Base-by-base conservation (phyloP, 2,888 invertebrate species). In the Catotricha subobsoleta region DNA sequence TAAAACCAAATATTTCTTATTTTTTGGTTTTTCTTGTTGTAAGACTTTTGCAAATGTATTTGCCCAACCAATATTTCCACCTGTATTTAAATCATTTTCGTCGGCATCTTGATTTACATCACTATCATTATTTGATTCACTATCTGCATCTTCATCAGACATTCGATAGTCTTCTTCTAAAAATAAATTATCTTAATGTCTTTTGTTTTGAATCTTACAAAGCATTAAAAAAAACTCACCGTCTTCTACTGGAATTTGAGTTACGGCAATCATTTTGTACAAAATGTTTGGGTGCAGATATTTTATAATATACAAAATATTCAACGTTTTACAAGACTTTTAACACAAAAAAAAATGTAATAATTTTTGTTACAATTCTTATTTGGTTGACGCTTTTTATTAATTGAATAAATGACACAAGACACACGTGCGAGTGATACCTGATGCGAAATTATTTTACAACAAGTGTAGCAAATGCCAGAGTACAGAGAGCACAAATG, bases 21-120 rank as follows among this genome's bases (percentile, higher is more conserved):
- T 68, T 58, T 78, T 79, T 0, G 82, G 79, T 55, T 81, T 80
- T 21, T 71, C 77, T 2, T 77, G 71, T 44, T 71, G 72, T 19
- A 88, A 65, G 48, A 88, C 80, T 60, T 84, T 84, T 7, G 76
- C 67, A 54, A 88, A 74, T 0, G 80, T 83, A 61, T 86, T 77
- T 2, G 82, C 86, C 86, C 86, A 87, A 3, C 77, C 80, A 46
- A 70, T 63, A 57, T 82, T 82, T 1, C 66, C 67, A 10, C 25
- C 36, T 15, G 8, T 21, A 10, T 36, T 19, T 6, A 7, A 5
- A 3, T 8, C 35, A n/a, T 21, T 21, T 4, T 35, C 16, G 10
- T 10, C 20, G 5, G 18, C 19, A 27, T 42, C 34, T 27, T 39
- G 39, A 35, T 44, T 42, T 7, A 48, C 48, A 36, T 51, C 52